A percentile compares a stretch with the other conserved stretches of the same genome.
Conservation (phyloP, 2,113 vertebrate genomes). For the Noturus placidus region DNA sequence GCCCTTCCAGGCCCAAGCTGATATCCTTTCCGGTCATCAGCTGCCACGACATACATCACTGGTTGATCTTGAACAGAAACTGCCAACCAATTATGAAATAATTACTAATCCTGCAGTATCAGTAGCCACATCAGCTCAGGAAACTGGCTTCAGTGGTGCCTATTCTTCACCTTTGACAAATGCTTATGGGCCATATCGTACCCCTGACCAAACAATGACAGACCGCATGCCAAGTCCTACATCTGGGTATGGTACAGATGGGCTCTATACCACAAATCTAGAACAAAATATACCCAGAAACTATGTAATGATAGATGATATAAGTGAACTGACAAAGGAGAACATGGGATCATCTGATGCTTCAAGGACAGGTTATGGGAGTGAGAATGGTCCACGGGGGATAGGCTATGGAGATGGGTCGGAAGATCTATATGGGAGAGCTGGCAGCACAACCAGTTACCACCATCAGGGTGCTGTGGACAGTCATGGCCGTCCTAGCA, state of each 20-base stretch:
- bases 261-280: conserved; percentile 88
- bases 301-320: conserved; percentile 98
- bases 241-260: conserved; percentile 82
- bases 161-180: conserved; percentile 69
- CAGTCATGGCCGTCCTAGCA: conserved; percentile 78
- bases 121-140: conserved; percentile 80
- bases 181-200: conserved; percentile 81
- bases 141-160: conserved; percentile 71
- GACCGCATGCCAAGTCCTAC: conserved; percentile 81
- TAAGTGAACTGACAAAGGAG: conserved; percentile 96
- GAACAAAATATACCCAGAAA: conserved; percentile 96
- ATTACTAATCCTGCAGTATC: conserved; percentile 79
- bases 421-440: conserved; percentile 79
- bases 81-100: conserved; percentile 94
- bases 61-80: conserved; percentile 93
- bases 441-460: conserved; percentile 73
- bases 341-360: conserved; percentile 71
- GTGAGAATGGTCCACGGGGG: conserved; percentile 75
- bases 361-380: conserved; percentile 75
- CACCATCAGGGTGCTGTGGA: conserved; percentile 77
- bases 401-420: conserved; percentile 83
- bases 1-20: conserved; percentile 78
- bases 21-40: conserved; percentile 79
- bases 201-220: conserved; percentile 73
- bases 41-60: conserved; percentile 91